These are phyloP conservation scores for Catharus minimus DNA, from an alignment of 2,113 vertebrate species.

Conservation along the genomic window DNA sequence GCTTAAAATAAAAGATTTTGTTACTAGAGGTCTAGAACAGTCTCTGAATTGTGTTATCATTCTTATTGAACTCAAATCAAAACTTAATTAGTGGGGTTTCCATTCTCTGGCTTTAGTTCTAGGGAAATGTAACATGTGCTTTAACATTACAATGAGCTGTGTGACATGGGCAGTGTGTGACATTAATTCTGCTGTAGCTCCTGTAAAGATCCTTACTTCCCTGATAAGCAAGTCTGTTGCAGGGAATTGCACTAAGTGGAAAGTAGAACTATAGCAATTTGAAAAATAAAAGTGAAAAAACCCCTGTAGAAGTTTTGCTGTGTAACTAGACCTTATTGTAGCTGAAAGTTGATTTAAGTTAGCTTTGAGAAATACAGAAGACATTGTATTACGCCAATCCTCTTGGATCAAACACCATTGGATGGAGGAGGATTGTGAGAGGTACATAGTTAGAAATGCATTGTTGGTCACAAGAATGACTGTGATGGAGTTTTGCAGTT, in stretches of 20 bases:
- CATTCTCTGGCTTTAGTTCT: neutral
- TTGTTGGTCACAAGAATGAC: neutral
- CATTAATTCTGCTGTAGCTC: neutral
- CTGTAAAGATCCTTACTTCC: neutral
- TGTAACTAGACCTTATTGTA: neutral
- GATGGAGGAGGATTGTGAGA: neutral
- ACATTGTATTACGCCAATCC: neutral
- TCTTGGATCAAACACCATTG: neutral
- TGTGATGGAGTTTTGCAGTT: neutral
- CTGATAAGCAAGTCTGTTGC: neutral
- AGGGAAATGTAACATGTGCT: neutral
- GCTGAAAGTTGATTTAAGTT: neutral
- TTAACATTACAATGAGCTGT: neutral
- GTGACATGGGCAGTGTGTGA: neutral
- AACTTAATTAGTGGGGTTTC: neutral
- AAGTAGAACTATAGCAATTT: neutral
- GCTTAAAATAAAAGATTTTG: neutral
- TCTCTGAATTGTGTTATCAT: neutral
- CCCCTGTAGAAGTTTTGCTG: neutral
- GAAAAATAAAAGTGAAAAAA: neutral
- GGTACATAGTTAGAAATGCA: neutral
- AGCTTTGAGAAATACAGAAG: neutral
- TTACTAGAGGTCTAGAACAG: neutral
- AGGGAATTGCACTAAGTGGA: neutral
- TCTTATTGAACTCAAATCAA: neutral